Conservation (phyloP, 1,140 invertebrate species). For the Steinernema feltiae region DNA sequence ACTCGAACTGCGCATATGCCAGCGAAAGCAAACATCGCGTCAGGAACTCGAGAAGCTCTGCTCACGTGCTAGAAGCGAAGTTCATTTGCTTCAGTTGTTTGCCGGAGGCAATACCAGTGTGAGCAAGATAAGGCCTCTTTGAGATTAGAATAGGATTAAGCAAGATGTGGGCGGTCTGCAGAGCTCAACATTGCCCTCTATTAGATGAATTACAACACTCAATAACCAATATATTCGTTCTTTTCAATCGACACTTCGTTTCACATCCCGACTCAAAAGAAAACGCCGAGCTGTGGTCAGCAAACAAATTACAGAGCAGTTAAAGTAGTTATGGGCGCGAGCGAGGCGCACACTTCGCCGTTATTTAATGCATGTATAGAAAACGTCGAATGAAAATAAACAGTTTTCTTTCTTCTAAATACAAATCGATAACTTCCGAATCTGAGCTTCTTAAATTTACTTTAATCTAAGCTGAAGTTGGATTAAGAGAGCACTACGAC, state of each 20-base stretch:
- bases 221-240: neutral
- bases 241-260: neutral
- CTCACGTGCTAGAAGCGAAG: too few species aligned
- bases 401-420: neutral
- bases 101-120: neutral
- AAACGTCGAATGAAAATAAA: neutral
- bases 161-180: neutral
- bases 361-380: neutral
- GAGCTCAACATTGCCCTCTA: neutral
- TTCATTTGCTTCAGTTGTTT: neutral
- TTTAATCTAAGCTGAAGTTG: neutral
- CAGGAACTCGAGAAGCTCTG: too few species aligned
- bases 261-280: neutral
- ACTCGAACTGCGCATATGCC: neutral
- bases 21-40: too few species aligned
- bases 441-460: neutral
- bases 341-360: neutral
- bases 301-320: constrained; percentile 10
- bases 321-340: neutral
- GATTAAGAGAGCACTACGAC: neutral
- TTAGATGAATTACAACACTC: constrained; percentile 9
- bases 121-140: neutral
- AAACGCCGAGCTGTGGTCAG: constrained; percentile 4
- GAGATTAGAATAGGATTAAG: constrained; percentile 11
- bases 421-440: neutral